Conservation (phyloP, 2,113 vertebrate genomes). For the Alosa alosa region DNA sequence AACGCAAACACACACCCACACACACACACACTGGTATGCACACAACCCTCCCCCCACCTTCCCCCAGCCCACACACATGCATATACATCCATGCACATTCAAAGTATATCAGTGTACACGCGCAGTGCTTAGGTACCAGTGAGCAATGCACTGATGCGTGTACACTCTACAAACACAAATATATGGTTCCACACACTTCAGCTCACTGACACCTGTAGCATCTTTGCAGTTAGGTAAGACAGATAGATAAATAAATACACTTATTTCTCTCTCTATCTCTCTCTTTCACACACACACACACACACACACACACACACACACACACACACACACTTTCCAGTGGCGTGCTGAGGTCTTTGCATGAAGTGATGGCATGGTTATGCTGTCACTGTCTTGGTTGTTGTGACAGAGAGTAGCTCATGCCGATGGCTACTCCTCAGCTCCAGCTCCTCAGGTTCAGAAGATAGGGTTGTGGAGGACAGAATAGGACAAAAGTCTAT, state of each 20-base stretch:
- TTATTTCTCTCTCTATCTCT: not conserved
- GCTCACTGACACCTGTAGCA: too few species aligned
- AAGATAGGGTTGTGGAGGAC: not conserved
- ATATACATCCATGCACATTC: not conserved
- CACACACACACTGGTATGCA: constrained; percentile 11
- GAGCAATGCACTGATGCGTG: not conserved
- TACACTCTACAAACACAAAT: not conserved
- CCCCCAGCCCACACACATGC: constrained; percentile 13
- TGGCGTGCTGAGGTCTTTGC: not conserved
- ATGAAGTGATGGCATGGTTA: not conserved
- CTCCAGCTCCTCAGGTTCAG: not conserved
- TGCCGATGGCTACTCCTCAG: not conserved
- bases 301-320: not conserved
- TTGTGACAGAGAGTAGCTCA: not conserved
- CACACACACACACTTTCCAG: not conserved
- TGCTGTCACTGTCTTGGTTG: not conserved
- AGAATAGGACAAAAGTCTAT: not conserved
- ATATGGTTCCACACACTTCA: not conserved
- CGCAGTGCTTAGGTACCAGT: not conserved
- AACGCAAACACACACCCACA: too few species aligned
- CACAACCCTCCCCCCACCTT: constrained; percentile 29
- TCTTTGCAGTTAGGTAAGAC: not conserved
- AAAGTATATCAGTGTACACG: not conserved
- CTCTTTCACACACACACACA: not conserved
- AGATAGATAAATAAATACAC: too few species aligned